Evolutionary conservation across 2,888 invertebrate species (phyloP), one percentile per base, ranked within the genome.

Genomic region (Seladonia tumulorum): DNA sequence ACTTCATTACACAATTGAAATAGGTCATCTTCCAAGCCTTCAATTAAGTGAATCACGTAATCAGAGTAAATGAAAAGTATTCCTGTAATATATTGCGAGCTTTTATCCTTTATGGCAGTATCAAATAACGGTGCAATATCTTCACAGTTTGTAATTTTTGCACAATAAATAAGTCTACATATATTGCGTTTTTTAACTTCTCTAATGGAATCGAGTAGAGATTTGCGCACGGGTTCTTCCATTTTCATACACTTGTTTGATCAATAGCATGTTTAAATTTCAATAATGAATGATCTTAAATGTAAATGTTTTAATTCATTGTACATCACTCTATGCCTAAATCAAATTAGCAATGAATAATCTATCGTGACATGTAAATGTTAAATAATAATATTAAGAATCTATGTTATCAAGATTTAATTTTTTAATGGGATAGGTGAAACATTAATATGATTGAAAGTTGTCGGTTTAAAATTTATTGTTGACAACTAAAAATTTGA

Each of bases 381-480:
- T 18, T 10, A 73, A n/a, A 57, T 22, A 3, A 7, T 12, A 2
- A 2, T 5, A 63, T 63, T 0, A 14, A n/a, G 10, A n/a, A 63
- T 29, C 3, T 14, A 63, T 12, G 5, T 68, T 22, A 22, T 12
- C 18, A 1, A 68, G 10, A 68, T 68, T 42, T n/a, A 2, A 18
- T 60, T 81, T 29, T 49, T 47, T 29, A 29, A 63, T 2, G 5
- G 35, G 53, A 25, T 18, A 16, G 22, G 16, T 53, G 35, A 25
- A 45, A 1, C n/a, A 49, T 35, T 57, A 53, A 45, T 70, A 63
- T 25, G 16, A 53, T 73, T 29, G 35, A 12, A 29, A 63, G 35
- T 16, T 70, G 53, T 66, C 75, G 53, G 78, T 68, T 80, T 39
- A 68, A 49, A 74, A 29, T 81, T 89, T 89, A 89, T 83, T 84